These are phyloP conservation scores for Cyclina sinensis DNA, from an alignment of 1,140 invertebrate species.

Conservation along the genomic window DNA sequence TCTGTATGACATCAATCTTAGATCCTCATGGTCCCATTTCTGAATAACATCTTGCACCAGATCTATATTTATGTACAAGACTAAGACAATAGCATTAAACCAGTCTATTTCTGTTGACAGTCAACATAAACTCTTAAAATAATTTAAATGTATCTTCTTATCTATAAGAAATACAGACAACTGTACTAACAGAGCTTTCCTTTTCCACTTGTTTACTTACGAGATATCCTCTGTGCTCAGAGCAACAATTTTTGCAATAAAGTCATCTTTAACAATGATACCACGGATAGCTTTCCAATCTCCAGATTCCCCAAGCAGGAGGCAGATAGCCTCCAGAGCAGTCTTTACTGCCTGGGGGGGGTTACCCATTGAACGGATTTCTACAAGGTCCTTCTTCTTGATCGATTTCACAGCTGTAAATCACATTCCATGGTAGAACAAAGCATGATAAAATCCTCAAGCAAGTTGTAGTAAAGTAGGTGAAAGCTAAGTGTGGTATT, in stretches of 20 bases:
- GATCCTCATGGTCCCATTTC: too few relatives aligned
- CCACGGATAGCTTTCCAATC: constrained; percentile 99
- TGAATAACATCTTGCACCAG: too few relatives aligned
- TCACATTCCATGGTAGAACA: neutral
- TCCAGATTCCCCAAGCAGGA: constrained; percentile 98
- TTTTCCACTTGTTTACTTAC: constrained; percentile 88
- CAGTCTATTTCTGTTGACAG: too few relatives aligned
- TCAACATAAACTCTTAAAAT: too few relatives aligned
- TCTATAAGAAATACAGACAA: too few relatives aligned
- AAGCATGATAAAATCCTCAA: too few relatives aligned
- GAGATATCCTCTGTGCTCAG: constrained; percentile 99
- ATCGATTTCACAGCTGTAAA: constrained; percentile 98
- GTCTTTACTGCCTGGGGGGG: constrained; percentile 99
- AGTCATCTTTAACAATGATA: constrained; percentile 99
- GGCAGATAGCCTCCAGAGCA: constrained; percentile 99
- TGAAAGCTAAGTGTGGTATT: neutral
- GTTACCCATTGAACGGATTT: constrained; percentile 99
- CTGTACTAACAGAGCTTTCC: too few relatives aligned
- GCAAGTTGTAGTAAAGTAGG: neutral
- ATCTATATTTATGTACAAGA: too few relatives aligned
- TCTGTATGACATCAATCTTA: too few relatives aligned
- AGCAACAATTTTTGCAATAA: constrained; percentile 99
- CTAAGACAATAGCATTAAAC: too few relatives aligned
- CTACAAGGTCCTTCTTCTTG: constrained; percentile 99
- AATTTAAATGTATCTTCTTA: too few relatives aligned